Percentiles rank a stretch among this genome's conserved stretches.
phyloP scores from a whole-genome alignment of 1,140 invertebrate genomes.

The Paracyclopina nana region DNA sequence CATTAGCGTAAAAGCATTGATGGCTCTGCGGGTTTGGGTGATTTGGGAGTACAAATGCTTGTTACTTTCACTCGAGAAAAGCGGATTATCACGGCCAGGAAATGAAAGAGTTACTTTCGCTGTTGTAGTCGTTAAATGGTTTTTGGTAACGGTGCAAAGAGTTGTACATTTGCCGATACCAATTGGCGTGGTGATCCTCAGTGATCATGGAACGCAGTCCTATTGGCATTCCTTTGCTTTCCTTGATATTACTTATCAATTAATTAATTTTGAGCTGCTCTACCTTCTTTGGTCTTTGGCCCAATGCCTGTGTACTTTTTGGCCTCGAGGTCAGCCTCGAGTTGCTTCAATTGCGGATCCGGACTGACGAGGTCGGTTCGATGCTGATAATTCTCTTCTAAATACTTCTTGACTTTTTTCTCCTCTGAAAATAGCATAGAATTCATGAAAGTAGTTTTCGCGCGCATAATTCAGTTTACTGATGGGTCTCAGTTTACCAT shows the following conservation, averaged over 20 bases:
- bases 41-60: too few species aligned
- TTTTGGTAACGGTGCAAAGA: neutral
- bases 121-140: too few species aligned
- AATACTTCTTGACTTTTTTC: neutral
- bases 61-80: too few species aligned
- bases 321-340: neutral
- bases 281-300: neutral
- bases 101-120: too few species aligned
- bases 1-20: too few species aligned
- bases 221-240: neutral
- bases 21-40: too few species aligned
- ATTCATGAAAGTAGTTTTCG: neutral
- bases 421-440: neutral
- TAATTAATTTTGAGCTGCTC: too few species aligned
- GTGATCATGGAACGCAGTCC: neutral
- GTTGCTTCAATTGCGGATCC: neutral
- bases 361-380: neutral
- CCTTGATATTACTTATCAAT: neutral
- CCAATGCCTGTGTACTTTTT: neutral
- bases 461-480: too few species aligned
- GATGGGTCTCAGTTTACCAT: too few species aligned
- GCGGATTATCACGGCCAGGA: too few species aligned
- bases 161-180: slow-evolving; percentile 1
- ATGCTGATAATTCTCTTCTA: neutral
- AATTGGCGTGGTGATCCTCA: neutral